A percentile compares a stretch with the other conserved stretches of the same genome.
Conservation (phyloP, 2,113 vertebrate genomes). For the Pithys albifrons region DNA sequence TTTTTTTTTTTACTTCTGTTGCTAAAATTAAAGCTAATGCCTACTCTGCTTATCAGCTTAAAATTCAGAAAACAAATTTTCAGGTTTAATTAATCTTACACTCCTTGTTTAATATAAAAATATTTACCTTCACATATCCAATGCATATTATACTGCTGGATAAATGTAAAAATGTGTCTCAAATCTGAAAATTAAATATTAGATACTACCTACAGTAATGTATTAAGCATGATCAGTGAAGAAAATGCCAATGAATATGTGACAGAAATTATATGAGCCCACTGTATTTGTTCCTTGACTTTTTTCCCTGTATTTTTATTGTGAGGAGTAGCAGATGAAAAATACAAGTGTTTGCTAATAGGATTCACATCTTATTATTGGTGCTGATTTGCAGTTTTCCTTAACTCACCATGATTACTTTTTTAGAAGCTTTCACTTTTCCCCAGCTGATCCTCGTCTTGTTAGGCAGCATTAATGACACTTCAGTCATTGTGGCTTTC, state of each 20-base stretch:
- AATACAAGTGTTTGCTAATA: conserved; percentile 89
- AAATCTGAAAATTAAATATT: conserved; percentile 74
- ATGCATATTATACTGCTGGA: not conserved
- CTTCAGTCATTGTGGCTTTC: conserved; percentile 98
- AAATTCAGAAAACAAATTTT: conserved; percentile 34
- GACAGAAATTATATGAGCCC: conserved; percentile 50
- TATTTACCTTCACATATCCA: conserved; percentile 55
- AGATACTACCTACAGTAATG: conserved; percentile 24
- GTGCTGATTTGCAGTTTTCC: conserved; percentile 85
- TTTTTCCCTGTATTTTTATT: conserved; percentile 68
- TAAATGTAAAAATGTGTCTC: conserved; percentile 32
- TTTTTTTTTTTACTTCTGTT: not conserved
- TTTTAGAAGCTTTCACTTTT: conserved; percentile 86
- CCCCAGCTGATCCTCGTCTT: conserved; percentile 95
- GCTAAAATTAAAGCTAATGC: not conserved
- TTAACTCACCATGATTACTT: conserved; percentile 93
- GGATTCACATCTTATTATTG: conserved; percentile 88
- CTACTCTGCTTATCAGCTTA: conserved; percentile 5
- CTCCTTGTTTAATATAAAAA: conserved; percentile 10
- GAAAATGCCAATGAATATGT: conserved; percentile 36
- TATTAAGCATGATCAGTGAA: conserved; percentile 27
- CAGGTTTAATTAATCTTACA: not conserved
- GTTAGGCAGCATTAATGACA: conserved; percentile 99
- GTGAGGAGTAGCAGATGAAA: conserved; percentile 74
- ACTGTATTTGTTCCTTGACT: conserved; percentile 52